Percentiles rank a stretch among this genome's conserved stretches.
phyloP scores from a whole-genome alignment of 1,140 invertebrate genomes.

The Caenorhabditis tropicalis region DNA sequence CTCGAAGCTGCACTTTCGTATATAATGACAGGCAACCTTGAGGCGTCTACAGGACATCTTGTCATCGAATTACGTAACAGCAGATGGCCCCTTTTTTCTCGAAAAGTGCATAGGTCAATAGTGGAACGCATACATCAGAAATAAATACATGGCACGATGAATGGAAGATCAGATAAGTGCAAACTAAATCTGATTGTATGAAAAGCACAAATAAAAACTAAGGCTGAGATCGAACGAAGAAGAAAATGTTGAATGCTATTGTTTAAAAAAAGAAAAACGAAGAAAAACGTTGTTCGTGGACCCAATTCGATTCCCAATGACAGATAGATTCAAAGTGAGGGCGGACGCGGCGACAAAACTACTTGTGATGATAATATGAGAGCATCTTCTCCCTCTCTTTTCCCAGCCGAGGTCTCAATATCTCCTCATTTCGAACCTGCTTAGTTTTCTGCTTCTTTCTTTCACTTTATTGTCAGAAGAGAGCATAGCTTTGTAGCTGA shows the following conservation, averaged over 20 bases:
- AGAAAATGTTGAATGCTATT: too few relatives aligned
- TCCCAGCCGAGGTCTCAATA: not conserved
- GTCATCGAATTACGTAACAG: conserved; percentile 6
- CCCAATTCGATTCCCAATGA: not conserved
- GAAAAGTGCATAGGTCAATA: not conserved
- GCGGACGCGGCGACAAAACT: conserved; percentile 29
- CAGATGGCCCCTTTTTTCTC: not conserved
- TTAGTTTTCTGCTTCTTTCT: not conserved
- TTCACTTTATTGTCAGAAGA: conserved; percentile 4
- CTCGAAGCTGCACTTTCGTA: too few relatives aligned
- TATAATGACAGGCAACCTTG: not conserved
- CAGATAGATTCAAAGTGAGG: not conserved
- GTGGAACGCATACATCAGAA: not conserved
- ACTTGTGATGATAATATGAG: conserved; percentile 43
- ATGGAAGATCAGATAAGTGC: too few relatives aligned
- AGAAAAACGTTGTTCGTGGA: not conserved
- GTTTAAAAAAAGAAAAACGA: not conserved
- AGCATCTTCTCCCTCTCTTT: not conserved
- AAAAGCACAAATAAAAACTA: too few relatives aligned
- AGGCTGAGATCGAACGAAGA: too few relatives aligned
- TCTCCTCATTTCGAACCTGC: conserved; percentile 12
- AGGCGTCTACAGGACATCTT: not conserved
- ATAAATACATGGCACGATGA: too few relatives aligned
- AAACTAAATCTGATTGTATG: too few relatives aligned
- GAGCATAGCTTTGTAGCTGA: conserved; percentile 32